Evolutionary conservation across 1,140 invertebrate species (phyloP).

Genomic region (Globodera rostochiensis): DNA sequence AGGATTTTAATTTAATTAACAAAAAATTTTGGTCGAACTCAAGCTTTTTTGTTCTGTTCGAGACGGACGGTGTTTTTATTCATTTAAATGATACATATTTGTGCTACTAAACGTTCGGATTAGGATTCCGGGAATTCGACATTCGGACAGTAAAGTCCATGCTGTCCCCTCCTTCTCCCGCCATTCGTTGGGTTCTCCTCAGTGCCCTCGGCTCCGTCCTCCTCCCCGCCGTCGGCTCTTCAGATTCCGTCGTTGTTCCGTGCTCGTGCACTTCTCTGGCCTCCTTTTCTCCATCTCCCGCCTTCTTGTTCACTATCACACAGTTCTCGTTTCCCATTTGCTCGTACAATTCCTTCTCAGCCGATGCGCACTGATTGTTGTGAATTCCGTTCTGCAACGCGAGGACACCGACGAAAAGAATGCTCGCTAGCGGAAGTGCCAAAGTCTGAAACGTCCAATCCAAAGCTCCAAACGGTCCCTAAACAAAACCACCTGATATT

Average conservation of each 20-base stretch:
- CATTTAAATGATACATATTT: too few species aligned
- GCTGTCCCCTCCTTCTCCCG: not conserved
- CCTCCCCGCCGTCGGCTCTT: not conserved
- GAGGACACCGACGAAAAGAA: slow-evolving; percentile 26
- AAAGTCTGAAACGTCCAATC: slow-evolving; percentile 23
- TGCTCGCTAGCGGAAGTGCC: slow-evolving; percentile 24
- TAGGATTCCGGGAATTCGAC: too few species aligned
- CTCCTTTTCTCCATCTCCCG: not conserved
- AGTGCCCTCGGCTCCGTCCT: not conserved
- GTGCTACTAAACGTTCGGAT: too few species aligned
- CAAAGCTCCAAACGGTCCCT: not conserved
- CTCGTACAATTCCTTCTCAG: slow-evolving; percentile 24
- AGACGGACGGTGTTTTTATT: too few species aligned
- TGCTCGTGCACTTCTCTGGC: not conserved
- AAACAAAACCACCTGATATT: slow-evolving; percentile 27
- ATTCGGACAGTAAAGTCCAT: not conserved
- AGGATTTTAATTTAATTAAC: too few species aligned
- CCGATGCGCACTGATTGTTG: not conserved
- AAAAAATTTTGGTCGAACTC: too few species aligned
- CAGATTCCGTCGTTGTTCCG: not conserved
- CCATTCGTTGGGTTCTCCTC: not conserved
- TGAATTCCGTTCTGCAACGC: not conserved
- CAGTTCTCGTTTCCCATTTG: slow-evolving; percentile 4
- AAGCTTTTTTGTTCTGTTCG: too few species aligned
- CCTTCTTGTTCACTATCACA: not conserved